phyloP scores from a whole-genome alignment of 2,888 invertebrate species.

The Sphecodes monilicornis region DNA sequence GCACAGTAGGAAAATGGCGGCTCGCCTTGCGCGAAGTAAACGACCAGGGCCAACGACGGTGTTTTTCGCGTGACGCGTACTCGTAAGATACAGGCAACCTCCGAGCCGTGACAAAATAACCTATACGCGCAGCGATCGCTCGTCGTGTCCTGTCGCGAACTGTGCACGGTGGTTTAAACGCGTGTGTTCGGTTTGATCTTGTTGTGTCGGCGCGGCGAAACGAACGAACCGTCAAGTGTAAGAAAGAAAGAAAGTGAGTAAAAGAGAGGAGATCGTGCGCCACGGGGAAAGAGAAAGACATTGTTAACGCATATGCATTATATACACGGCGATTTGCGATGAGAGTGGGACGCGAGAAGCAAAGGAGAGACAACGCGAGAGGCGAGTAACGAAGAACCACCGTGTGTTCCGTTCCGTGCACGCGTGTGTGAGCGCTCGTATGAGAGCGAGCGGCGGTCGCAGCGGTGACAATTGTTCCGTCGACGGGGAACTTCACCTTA shows the following conservation, averaged over 20 bases:
- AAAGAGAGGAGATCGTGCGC: not conserved
- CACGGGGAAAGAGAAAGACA: slow-evolving; percentile 16
- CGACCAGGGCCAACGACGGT: slow-evolving; percentile 50
- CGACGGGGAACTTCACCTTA: slow-evolving; percentile 47
- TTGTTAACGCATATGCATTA: slow-evolving; percentile 39
- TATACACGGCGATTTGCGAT: slow-evolving; percentile 41
- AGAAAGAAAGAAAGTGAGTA: not conserved
- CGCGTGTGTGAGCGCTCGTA: slow-evolving; percentile 45
- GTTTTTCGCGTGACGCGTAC: slow-evolving; percentile 30
- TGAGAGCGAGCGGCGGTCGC: slow-evolving; percentile 53
- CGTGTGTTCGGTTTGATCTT: slow-evolving; percentile 7
- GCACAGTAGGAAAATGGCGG: slow-evolving; percentile 71
- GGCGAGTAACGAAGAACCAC: slow-evolving; percentile 55
- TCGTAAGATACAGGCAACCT: not conserved
- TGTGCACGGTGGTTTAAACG: not conserved
- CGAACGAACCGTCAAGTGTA: not conserved
- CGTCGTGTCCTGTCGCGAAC: not conserved
- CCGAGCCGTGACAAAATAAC: slow-evolving; percentile 7
- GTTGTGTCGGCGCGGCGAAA: slow-evolving; percentile 14
- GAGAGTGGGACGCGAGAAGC: slow-evolving; percentile 50
- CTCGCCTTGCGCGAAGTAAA: slow-evolving; percentile 64
- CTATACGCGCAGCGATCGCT: not conserved
- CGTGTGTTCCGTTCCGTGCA: slow-evolving; percentile 49
- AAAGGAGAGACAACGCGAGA: slow-evolving; percentile 38
- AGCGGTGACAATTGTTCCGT: slow-evolving; percentile 66